Evolutionary conservation across 2,113 vertebrate genomes (phyloP).

Genomic region (Scolopax mira): DNA sequence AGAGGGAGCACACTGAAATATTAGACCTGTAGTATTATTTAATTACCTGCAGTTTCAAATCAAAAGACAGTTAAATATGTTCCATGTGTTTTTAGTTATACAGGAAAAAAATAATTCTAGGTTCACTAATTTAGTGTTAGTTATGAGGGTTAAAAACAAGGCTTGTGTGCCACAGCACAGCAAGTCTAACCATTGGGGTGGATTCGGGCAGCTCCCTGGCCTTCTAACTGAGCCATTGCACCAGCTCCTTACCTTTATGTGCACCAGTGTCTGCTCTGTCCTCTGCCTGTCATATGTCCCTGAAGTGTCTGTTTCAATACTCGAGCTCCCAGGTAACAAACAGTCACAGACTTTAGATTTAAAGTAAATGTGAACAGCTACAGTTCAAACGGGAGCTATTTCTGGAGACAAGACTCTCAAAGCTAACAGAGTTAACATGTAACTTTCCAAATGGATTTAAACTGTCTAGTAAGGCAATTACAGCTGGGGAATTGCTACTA

Average conservation of each 20-base stretch:
- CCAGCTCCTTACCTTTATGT: neutral
- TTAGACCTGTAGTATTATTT: neutral
- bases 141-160: neutral
- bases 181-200: neutral
- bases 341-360: neutral
- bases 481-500: neutral
- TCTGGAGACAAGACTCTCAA: neutral
- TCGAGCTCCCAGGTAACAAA: neutral
- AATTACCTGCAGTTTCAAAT: slow-evolving; percentile 18
- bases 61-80: neutral
- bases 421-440: neutral
- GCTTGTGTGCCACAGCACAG: neutral
- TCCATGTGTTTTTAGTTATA: neutral
- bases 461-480: slow-evolving; percentile 2
- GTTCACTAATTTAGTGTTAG: neutral
- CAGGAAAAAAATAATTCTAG: neutral
- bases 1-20: neutral
- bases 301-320: neutral
- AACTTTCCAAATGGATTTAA: slow-evolving; percentile 28
- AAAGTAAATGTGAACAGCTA: neutral
- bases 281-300: neutral
- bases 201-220: neutral
- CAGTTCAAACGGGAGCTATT: neutral
- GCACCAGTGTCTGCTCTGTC: neutral
- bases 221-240: neutral